These are phyloP conservation scores for Hofmannophila pseudospretella DNA, from an alignment of 2,888 invertebrate genomes.

Conservation along the genomic window DNA sequence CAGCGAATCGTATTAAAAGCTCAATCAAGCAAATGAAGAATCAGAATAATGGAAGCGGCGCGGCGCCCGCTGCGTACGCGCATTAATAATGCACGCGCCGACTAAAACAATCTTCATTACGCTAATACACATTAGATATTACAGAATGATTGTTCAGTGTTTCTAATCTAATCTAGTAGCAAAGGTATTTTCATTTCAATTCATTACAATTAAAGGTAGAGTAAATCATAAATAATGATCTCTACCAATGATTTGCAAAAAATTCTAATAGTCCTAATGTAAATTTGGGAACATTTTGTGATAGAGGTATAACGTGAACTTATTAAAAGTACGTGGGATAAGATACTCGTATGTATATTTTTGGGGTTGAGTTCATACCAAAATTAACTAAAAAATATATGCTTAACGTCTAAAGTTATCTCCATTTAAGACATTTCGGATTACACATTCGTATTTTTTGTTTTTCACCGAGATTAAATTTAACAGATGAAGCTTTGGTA, in stretches of 20 bases:
- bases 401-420: too few species aligned
- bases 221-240: slow-evolving; percentile 57
- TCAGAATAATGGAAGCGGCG: slow-evolving; percentile 71
- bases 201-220: slow-evolving; percentile 11
- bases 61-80: slow-evolving; percentile 70
- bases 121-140: slow-evolving; percentile 64
- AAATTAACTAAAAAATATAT: too few species aligned
- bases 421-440: too few species aligned
- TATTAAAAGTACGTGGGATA: too few species aligned
- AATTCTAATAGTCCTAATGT: slow-evolving; percentile 55
- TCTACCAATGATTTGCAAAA: slow-evolving; percentile 61
- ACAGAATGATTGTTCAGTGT: slow-evolving; percentile 13
- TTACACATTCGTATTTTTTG: too few species aligned
- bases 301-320: slow-evolving; percentile 19
- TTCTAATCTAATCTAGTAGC: slow-evolving; percentile 10
- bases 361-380: too few species aligned
- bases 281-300: slow-evolving; percentile 8
- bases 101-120: slow-evolving; percentile 75
- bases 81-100: slow-evolving; percentile 73
- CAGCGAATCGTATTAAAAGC: slow-evolving; percentile 76
- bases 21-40: slow-evolving; percentile 78
- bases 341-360: too few species aligned
- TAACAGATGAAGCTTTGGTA: too few species aligned
- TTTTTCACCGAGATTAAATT: too few species aligned
- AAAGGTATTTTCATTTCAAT: slow-evolving; percentile 11